Conservation (phyloP, 1,140 invertebrate genomes). For the Whitmania pigra region DNA sequence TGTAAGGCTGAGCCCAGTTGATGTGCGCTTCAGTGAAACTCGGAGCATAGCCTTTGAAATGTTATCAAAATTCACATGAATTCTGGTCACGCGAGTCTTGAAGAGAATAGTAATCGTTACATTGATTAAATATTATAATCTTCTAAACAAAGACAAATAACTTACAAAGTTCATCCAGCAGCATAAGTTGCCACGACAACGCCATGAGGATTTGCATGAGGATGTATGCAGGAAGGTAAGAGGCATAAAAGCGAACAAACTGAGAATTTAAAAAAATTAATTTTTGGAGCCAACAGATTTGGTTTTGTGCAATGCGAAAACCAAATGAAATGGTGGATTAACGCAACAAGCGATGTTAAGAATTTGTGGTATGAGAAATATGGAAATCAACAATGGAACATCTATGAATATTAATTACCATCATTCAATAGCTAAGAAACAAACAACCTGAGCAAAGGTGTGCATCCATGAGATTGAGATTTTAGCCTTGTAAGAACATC, state of each 20-base stretch:
- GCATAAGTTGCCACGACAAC: constrained; percentile 25
- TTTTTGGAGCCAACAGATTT: no score
- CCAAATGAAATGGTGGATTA: no score
- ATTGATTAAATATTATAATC: neutral
- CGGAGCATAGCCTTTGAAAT: neutral
- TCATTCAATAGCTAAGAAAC: neutral
- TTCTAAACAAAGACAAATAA: neutral
- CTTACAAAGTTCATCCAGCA: constrained; percentile 21
- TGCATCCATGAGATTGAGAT: constrained; percentile 29
- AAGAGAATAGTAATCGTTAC: neutral
- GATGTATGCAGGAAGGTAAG: constrained; percentile 16
- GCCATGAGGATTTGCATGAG: constrained; percentile 24
- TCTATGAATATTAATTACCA: neutral
- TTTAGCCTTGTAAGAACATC: constrained; percentile 33
- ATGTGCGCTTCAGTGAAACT: constrained; percentile 14
- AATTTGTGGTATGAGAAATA: no score
- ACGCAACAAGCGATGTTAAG: no score
- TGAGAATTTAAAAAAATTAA: neutral
- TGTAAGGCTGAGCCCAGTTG: constrained; percentile 22
- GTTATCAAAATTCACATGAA: neutral
- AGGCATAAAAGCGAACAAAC: constrained; percentile 21
- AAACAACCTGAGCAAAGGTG: constrained; percentile 35
- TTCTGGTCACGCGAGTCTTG: neutral
- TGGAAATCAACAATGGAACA: no score
- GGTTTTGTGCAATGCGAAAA: no score